A percentile compares a stretch with the other conserved stretches of the same genome.
These are phyloP conservation scores for Apogon talboti DNA, from an alignment of 2,797 vertebrate species.

Conservation along the genomic window DNA sequence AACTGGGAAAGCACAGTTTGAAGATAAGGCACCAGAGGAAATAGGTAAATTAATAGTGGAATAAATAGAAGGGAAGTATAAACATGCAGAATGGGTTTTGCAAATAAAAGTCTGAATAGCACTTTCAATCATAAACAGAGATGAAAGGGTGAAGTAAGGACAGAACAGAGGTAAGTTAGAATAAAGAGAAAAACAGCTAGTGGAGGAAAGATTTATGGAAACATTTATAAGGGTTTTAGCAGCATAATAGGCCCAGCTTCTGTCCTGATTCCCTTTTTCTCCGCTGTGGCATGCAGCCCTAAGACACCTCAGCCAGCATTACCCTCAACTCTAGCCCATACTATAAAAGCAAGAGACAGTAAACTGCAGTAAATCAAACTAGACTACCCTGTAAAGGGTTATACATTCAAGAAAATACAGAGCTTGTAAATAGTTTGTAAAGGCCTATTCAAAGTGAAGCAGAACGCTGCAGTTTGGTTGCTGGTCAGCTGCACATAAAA, in stretches of 20 bases:
- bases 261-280: slow-evolving; percentile 27
- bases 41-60: slow-evolving; percentile 35
- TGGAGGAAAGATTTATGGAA: slow-evolving; percentile 41
- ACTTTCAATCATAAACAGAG: slow-evolving; percentile 6
- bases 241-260: slow-evolving; percentile 50
- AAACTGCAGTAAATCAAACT: slow-evolving; percentile 29
- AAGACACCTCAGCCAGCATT: slow-evolving; percentile 26
- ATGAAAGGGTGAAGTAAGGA: slow-evolving; percentile 20
- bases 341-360: slow-evolving; percentile 21
- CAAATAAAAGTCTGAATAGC: slow-evolving; percentile 10
- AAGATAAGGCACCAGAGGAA: slow-evolving; percentile 32
- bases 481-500: slow-evolving; percentile 30
- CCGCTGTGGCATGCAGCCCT: slow-evolving; percentile 38
- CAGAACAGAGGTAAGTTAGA: slow-evolving; percentile 8
- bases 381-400: background rate
- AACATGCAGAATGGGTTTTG: slow-evolving; percentile 6
- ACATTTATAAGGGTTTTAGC: slow-evolving; percentile 39
- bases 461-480: slow-evolving; percentile 23
- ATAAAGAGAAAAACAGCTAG: slow-evolving; percentile 33
- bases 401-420: slow-evolving; percentile 10
- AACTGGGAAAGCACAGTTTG: slow-evolving; percentile 33
- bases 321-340: slow-evolving; percentile 18
- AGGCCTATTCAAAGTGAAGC: slow-evolving; percentile 17
- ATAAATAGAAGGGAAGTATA: slow-evolving; percentile 37
- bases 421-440: background rate